Base-by-base conservation (phyloP, 2,888 invertebrate species). In the Dasysyrphus tricinctus region DNA sequence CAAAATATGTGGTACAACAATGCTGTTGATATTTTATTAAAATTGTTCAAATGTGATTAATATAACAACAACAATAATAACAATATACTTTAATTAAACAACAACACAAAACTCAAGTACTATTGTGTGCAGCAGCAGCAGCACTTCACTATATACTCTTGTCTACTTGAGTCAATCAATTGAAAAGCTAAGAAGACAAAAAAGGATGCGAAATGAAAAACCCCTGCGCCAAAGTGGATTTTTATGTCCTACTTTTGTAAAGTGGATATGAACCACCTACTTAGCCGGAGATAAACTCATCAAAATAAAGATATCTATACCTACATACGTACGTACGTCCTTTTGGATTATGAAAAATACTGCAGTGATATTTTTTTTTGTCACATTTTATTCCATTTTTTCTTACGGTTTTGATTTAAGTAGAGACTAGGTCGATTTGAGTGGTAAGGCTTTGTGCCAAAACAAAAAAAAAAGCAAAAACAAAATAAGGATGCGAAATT, bases 261-360 rank as follows among this genome's bases (percentile, higher is more conserved):
- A 84, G 83, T 75, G 80, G 75, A 65, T 80, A 37, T 65, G 54
- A 54, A 54, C 69, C 69, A 69, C 54, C 54, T 69, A 65, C 75
- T 80, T 75, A 65, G 42, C 42, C 42, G 57, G 63, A 63, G 78
- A 83, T 79, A 74, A 79, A 70, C 61, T 69, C 61, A 74, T 79
- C 79, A 74, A 69, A 79, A 74, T 39, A 74, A 49, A 54, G n/a
- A 47, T 37, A 42, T 42, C 3, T 14, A 37, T 5, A 5, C 2
- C 0, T 32, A 24, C 24, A 47, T 47, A n/a, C 3, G 6, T 19
- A 51, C 5, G 12, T 16, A 34, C 34, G 39, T 61, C 51, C 49
- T 72, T 77, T 72, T 34, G 77, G 73, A 78, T 82, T 82, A 82
- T 82, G 65, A 73, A 82, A 78, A 82, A 78, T 24, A 82, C 72